phyloP scores from a whole-genome alignment of 2,888 invertebrate species.

The Thereva unica region DNA sequence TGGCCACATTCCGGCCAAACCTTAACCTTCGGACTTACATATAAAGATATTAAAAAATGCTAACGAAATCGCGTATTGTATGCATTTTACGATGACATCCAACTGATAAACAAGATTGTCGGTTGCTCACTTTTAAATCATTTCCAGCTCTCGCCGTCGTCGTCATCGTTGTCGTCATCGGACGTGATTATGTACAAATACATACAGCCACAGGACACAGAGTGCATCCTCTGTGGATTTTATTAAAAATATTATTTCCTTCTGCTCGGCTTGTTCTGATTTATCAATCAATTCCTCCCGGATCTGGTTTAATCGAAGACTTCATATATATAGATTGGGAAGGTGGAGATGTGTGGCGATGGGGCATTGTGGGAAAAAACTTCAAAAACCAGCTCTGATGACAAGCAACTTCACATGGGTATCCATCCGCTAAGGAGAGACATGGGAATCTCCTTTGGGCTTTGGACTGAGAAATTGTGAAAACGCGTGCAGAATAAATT shows the following conservation, averaged over 20 bases:
- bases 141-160: conserved; percentile 33
- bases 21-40: not conserved
- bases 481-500: conserved; percentile 22
- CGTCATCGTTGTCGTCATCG: too few relatives aligned
- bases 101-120: conserved; percentile 40
- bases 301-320: not conserved
- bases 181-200: too few relatives aligned
- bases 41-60: conserved; percentile 42
- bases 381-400: conserved; percentile 8
- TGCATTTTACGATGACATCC: conserved; percentile 41
- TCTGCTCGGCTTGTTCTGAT: conserved; percentile 11
- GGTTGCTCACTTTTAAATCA: conserved; percentile 39
- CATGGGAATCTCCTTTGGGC: conserved; percentile 20
- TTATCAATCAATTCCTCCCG: conserved; percentile 27
- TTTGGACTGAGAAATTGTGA: conserved; percentile 24
- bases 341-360: too few relatives aligned
- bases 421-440: not conserved
- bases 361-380: conserved; percentile 24
- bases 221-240: conserved; percentile 17
- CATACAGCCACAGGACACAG: too few relatives aligned
- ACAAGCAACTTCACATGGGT: not conserved
- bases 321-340: too few relatives aligned
- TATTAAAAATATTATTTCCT: conserved; percentile 34
- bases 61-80: conserved; percentile 42
- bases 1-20: not conserved